Conservation (phyloP, 2,888 invertebrate species). For the Ophonus ardosiacus region DNA sequence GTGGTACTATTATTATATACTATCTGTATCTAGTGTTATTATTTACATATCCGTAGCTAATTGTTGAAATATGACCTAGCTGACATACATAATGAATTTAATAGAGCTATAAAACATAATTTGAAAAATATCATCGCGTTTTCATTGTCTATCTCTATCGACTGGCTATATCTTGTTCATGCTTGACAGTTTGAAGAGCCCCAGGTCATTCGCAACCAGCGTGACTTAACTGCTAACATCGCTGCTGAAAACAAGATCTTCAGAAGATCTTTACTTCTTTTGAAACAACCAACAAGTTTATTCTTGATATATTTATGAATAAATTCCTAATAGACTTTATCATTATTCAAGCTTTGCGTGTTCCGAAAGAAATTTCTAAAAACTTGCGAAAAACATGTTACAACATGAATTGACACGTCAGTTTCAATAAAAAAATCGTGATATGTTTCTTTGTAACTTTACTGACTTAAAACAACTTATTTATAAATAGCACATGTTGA, state of each 20-base stretch:
- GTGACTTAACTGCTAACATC: neutral
- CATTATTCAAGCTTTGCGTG: conserved; percentile 30
- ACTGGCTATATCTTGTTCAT: neutral
- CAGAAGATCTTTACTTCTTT: neutral
- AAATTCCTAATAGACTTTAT: neutral
- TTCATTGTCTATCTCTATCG: conserved; percentile 25
- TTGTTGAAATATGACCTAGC: conserved; percentile 22
- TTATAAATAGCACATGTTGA: conserved; percentile 21
- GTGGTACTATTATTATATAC: neutral
- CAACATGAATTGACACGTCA: conserved; percentile 31
- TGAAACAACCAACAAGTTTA: too few relatives aligned
- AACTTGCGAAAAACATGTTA: conserved; percentile 35
- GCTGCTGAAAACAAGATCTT: conserved; percentile 23
- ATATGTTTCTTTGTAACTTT: conserved; percentile 10
- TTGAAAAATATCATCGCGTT: conserved; percentile 22
- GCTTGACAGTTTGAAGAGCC: neutral
- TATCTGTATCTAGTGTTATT: conserved; percentile 7
- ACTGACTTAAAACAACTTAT: conserved; percentile 24
- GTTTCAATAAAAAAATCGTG: conserved; percentile 24
- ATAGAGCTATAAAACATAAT: conserved; percentile 39
- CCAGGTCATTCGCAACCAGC: conserved; percentile 35
- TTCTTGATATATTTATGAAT: neutral
- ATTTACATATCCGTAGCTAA: neutral
- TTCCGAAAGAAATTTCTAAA: conserved; percentile 6
- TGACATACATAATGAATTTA: conserved; percentile 32